Evolutionary conservation across 2,888 invertebrate species (phyloP).

Genomic region (Coleophora deauratella): DNA sequence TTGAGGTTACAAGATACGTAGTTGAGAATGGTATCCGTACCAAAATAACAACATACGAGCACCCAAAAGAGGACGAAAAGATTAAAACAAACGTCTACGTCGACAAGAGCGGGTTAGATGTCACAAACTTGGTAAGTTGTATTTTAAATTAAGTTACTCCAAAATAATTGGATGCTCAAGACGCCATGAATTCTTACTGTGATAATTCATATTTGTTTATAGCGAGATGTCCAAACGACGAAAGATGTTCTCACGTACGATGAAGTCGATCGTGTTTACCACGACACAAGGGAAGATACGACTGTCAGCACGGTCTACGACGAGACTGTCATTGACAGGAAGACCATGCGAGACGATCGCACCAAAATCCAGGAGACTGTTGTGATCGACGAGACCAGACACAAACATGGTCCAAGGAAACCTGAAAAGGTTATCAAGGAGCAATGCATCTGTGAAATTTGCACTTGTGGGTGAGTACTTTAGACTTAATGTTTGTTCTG

Average conservation of each 20-base stretch:
- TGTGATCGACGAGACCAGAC: constrained; percentile 53
- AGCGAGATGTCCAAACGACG: constrained; percentile 60
- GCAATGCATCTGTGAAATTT: constrained; percentile 91
- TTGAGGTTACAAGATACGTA: constrained; percentile 65
- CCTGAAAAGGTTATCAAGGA: constrained; percentile 75
- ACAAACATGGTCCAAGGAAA: constrained; percentile 56
- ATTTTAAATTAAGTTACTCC: background rate
- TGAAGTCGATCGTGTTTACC: constrained; percentile 67
- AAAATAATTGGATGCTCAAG: background rate
- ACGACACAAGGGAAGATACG: constrained; percentile 57
- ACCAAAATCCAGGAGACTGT: constrained; percentile 49
- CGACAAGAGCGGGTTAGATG: constrained; percentile 67
- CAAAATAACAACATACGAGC: constrained; percentile 67
- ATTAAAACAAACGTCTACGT: constrained; percentile 66
- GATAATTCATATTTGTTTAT: background rate
- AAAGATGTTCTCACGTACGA: constrained; percentile 65
- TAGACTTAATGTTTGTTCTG: no score
- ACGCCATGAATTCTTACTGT: background rate
- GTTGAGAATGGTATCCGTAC: constrained; percentile 64
- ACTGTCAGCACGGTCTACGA: constrained; percentile 63
- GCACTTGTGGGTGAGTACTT: constrained; percentile 91
- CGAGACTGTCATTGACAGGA: constrained; percentile 57
- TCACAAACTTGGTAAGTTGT: constrained; percentile 66
- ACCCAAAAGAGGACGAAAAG: constrained; percentile 67
- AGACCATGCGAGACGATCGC: constrained; percentile 62